Base-by-base conservation (phyloP, 1,140 invertebrate species). In the Aradophagus sp. region DNA sequence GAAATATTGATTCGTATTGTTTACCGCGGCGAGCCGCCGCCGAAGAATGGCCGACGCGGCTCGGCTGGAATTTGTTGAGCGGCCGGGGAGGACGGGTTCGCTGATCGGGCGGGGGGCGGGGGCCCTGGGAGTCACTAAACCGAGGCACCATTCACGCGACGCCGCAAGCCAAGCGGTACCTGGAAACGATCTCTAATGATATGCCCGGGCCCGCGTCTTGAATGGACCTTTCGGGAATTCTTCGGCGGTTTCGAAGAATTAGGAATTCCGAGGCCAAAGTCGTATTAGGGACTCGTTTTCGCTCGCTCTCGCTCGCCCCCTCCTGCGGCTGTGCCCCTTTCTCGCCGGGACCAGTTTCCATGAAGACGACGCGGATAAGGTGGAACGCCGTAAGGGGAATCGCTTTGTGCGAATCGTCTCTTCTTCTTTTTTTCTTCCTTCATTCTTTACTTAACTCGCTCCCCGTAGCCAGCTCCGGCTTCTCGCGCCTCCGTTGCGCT, bases 191-290 rank as follows among this genome's bases (percentile, higher is more conserved):
- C 75, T 75, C 81, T 86, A 86, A 86, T 84, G 82, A 84, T 86
- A 86, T 86, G 83, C 82, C 74, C 68, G 76, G 76, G 61, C 77
- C n/a, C 75, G 62, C 69, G 68, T 61, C 74, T 73, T 80, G 79
- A 84, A 84, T 84, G 82, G 80, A 81, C 78, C 82, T 86, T 86
- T 86, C 82, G 80, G 80, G 84, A 84, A 86, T 86, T 84, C 83
- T 80, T 74, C 79, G 80, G 77, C 84, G 83, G 80, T 84, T 86
- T 86, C 83, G 82, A 81, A 78, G 84, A 86, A 84, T 86, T 83
- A 84, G 83, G 83, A 84, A 86, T 86, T 84, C 84, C 84, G 83
- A 82, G 78, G 72, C 67, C 72, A 62, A 55, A 44, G 65, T 67
- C 55, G 65, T 66, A 61, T 62, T 59, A 36, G 45, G 61, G 71